Conservation (phyloP, 2,797 vertebrate species). For the Bryconaethiops microstoma region DNA sequence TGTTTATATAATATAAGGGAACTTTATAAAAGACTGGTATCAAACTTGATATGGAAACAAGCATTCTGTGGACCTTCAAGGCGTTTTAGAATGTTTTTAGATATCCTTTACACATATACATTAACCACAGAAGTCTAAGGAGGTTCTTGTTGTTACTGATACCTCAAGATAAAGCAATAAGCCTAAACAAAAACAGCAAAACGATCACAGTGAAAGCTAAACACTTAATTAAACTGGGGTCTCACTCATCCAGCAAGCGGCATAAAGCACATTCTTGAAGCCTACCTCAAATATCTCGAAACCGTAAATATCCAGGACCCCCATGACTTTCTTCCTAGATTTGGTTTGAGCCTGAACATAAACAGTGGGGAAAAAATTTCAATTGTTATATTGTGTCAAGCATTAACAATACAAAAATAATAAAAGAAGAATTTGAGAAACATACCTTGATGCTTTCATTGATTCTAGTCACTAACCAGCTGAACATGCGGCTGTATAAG, state of each 20-base stretch:
- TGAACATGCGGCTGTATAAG: constrained; percentile 95
- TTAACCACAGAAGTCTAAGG: neutral
- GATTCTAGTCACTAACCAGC: constrained; percentile 95
- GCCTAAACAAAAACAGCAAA: constrained; percentile 11
- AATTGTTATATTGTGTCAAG: neutral
- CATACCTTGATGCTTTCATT: constrained; percentile 98
- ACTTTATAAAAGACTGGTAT: no score
- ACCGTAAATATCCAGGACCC: constrained; percentile 97
- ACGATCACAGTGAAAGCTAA: neutral
- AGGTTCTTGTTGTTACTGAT: neutral
- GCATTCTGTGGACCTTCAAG: neutral
- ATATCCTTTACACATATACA: neutral
- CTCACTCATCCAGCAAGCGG: neutral
- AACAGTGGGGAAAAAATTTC: constrained; percentile 33
- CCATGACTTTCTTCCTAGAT: constrained; percentile 98
- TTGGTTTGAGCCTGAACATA: constrained; percentile 87
- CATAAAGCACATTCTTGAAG: neutral
- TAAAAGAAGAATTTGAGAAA: neutral
- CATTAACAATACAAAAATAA: constrained; percentile 21
- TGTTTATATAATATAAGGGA: no score
- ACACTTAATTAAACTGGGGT: neutral
- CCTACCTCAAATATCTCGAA: constrained; percentile 99
- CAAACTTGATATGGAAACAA: no score
- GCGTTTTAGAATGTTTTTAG: neutral
- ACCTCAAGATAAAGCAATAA: constrained; percentile 26